Evolutionary conservation across 1,140 invertebrate species (phyloP).

Genomic region (Leptinotarsa lineolata): DNA sequence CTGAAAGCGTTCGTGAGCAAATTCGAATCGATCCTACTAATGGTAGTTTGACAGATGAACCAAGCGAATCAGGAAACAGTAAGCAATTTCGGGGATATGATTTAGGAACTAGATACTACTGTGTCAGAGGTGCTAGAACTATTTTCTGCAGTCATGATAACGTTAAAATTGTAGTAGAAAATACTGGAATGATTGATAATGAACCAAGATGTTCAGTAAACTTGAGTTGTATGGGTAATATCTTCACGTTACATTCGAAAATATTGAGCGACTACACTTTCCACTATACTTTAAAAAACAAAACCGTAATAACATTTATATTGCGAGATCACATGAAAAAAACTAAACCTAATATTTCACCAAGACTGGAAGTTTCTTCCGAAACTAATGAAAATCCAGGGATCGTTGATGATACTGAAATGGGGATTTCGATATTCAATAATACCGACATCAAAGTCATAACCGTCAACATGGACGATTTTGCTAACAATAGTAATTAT

Average conservation of each 20-base stretch:
- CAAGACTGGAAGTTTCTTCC: background rate
- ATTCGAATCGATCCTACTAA: slow-evolving; percentile 32
- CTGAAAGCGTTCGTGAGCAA: slow-evolving; percentile 29
- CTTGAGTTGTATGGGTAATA: slow-evolving; percentile 31
- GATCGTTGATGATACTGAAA: background rate
- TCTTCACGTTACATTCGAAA: slow-evolving; percentile 29
- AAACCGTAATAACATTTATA: slow-evolving; percentile 35
- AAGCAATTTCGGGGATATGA: slow-evolving; percentile 35
- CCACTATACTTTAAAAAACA: slow-evolving; percentile 30
- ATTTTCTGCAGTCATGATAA: slow-evolving; percentile 43
- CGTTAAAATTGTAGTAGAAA: slow-evolving; percentile 42
- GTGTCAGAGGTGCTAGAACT: slow-evolving; percentile 37
- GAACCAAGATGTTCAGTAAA: slow-evolving; percentile 34
- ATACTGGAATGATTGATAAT: slow-evolving; percentile 34
- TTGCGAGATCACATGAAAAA: background rate
- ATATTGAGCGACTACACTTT: slow-evolving; percentile 17
- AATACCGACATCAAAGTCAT: background rate
- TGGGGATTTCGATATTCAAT: background rate
- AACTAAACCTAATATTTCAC: background rate
- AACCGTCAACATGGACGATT: background rate
- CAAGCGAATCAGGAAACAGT: slow-evolving; percentile 13
- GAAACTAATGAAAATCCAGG: background rate
- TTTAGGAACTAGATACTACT: slow-evolving; percentile 33
- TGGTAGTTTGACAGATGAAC: slow-evolving; percentile 23
- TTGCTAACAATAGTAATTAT: background rate